These are phyloP conservation scores for Rhinoderma darwinii DNA, from an alignment of 2,113 vertebrate genomes.

Conservation along the genomic window DNA sequence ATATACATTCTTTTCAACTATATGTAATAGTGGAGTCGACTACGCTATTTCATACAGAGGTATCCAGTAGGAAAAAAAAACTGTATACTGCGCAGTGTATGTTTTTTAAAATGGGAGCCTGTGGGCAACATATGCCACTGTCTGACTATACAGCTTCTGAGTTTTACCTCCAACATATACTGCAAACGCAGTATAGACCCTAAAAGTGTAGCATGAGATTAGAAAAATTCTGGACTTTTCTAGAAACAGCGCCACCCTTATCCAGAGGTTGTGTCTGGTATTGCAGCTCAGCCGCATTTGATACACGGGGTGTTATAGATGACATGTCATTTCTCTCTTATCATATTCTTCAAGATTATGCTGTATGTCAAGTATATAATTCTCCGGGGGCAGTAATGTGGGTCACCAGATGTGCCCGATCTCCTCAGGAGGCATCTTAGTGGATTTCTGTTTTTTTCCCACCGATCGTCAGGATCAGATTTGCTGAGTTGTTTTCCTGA, in stretches of 20 bases:
- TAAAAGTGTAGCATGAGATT: not conserved
- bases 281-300: not conserved
- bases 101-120: no score
- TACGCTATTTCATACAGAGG: no score
- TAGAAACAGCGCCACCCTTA: not conserved
- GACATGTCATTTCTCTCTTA: not conserved
- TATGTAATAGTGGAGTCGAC: no score
- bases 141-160: no score
- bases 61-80: no score
- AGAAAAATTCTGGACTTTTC: not conserved
- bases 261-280: no score
- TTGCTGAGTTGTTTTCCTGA: not conserved
- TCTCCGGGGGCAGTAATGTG: not conserved
- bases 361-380: not conserved
- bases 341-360: constrained; percentile 2
- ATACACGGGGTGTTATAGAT: not conserved
- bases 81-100: no score
- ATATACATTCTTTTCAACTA: no score
- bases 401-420: constrained; percentile 38
- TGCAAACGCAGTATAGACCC: no score
- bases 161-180: no score
- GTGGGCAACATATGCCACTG: no score
- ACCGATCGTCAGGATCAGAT: no score
- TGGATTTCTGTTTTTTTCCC: not conserved
- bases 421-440: not conserved